Conservation (phyloP, 2,797 vertebrate genomes). For the Sciurus carolinensis region DNA sequence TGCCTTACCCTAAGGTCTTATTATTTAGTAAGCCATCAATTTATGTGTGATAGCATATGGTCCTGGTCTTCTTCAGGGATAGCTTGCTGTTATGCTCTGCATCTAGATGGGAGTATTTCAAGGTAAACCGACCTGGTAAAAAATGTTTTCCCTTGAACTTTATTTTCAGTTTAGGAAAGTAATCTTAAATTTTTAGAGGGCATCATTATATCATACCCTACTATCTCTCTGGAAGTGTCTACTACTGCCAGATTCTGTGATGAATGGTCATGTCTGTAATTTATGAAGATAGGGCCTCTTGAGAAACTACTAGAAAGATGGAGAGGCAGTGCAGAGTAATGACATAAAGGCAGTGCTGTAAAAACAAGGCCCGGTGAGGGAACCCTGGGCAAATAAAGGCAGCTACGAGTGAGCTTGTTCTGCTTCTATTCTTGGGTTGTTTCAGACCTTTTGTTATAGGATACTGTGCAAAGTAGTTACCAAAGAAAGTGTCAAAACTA, state of each 20-base stretch:
- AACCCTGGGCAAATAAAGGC: not conserved
- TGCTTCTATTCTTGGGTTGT: not conserved
- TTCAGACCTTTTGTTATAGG: not conserved
- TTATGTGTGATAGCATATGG: not conserved
- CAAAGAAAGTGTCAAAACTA: not conserved
- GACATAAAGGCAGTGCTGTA: rapidly evolving
- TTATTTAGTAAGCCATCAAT: not conserved
- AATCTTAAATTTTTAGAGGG: not conserved
- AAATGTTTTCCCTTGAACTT: slow-evolving; percentile 20
- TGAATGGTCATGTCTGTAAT: not conserved
- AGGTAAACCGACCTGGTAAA: not conserved
- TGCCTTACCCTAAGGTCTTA: not conserved
- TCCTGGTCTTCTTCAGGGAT: not conserved
- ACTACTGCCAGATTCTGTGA: not conserved
- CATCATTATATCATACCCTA: not conserved
- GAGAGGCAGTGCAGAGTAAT: not conserved
- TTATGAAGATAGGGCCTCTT: not conserved
- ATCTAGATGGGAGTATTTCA: not conserved
- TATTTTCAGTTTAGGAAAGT: not conserved
- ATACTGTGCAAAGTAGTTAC: slow-evolving; percentile 31
- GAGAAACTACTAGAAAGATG: not conserved
- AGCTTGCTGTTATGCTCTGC: not conserved
- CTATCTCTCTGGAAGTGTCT: not conserved
- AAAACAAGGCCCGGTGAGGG: not conserved
- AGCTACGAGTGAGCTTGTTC: not conserved